Evolutionary conservation across 2,797 vertebrate species (phyloP).

Genomic region (Enteromius fasciolatus): DNA sequence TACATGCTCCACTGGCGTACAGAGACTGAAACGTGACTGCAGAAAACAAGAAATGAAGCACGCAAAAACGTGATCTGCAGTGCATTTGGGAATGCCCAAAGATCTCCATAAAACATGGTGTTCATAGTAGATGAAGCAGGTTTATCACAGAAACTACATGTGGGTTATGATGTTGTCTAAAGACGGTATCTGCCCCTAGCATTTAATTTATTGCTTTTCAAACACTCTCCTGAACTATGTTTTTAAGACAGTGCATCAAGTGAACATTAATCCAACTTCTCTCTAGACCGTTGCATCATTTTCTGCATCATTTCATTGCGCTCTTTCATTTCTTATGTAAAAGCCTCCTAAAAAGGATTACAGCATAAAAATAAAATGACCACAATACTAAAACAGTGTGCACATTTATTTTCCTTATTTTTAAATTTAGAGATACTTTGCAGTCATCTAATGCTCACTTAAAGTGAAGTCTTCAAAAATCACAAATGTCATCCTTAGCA

Average conservation of each 20-base stretch:
- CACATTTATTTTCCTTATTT: not conserved
- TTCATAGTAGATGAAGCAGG: not conserved
- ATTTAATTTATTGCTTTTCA: not conserved
- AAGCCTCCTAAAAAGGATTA: not conserved
- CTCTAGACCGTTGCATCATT: not conserved
- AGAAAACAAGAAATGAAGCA: not conserved
- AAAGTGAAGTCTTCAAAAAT: too few species aligned
- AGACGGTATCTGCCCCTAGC: not conserved
- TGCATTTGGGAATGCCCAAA: not conserved
- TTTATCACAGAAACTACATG: not conserved
- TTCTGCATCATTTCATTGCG: not conserved
- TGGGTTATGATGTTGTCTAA: not conserved
- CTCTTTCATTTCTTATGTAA: not conserved
- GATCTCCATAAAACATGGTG: not conserved
- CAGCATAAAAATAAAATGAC: not conserved
- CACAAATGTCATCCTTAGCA: not conserved
- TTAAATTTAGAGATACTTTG: not conserved
- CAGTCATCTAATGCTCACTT: not conserved
- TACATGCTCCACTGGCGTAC: not conserved
- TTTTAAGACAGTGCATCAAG: not conserved
- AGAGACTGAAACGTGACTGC: slow-evolving; percentile 26
- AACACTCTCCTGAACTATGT: not conserved
- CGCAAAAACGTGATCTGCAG: slow-evolving; percentile 15
- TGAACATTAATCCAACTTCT: not conserved
- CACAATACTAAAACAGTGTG: not conserved